Evolutionary conservation across 2,888 invertebrate species (phyloP), one percentile per base, ranked within the genome.

Genomic region (Neoitamus cyanurus): DNA sequence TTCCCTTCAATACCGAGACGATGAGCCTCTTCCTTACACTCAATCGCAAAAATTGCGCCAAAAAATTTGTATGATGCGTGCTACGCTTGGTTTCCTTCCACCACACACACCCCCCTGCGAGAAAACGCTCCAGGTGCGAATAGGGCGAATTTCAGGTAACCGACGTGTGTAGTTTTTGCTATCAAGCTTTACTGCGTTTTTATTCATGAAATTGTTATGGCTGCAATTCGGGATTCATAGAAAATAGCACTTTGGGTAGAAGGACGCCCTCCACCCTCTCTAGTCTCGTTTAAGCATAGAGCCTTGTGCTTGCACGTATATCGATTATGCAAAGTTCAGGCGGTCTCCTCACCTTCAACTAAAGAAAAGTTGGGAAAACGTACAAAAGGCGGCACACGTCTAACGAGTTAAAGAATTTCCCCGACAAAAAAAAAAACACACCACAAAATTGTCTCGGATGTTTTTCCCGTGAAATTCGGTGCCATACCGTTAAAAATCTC

Each of bases 161-260:
- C 58, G 58, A 58, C 58, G 58, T 58, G 58, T 28, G 68, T 69
- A 69, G 37, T 69, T 36, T 31, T 20, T 69, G 82, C 34, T 69
- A 69, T 82, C 68, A 82, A 69, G 36, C 34, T 82, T 82, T 82
- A 82, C 68, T 69, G 82, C 15, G 13, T 25, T 69, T 82, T 82
- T 69, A 82, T 82, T 82, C 69, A 69, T 69, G 36, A 68, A 69
- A 82, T 82, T 69, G 82, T 82, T 82, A 82, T 82, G 20, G n/a
- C 69, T 69, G 37, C 48, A 82, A 36, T 82, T 82, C 25, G 28
- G 15, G 36, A 25, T 30, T 78, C 48, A 30, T 48, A 58, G 78
- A 25, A 78, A 78, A 48, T 25, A 25, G 58, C 58, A 58, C 9
- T 58, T 15, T 15, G 20, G 58, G 58, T 58, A 58, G 15, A 15